These are phyloP conservation scores for Catharus fuscescens DNA, from an alignment of 2,113 vertebrate genomes.

Conservation along the genomic window DNA sequence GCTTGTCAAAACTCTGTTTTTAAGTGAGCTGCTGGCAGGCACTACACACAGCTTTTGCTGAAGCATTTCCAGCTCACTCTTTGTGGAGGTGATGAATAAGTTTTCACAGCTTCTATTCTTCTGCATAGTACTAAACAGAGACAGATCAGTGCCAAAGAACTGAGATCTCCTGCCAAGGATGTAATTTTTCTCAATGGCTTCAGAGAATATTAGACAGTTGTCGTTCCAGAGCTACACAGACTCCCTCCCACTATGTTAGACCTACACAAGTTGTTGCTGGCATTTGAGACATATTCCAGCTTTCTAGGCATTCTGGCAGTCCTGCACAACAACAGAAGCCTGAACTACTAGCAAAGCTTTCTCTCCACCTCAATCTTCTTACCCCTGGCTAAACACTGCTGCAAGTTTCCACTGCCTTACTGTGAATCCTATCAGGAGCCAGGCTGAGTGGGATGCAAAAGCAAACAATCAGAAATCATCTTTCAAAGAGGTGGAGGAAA, in stretches of 20 bases:
- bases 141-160: not conserved
- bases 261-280: not conserved
- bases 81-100: conserved; percentile 18
- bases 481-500: not conserved
- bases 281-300: not conserved
- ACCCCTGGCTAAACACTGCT: not conserved
- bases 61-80: not conserved
- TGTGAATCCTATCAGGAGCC: not conserved
- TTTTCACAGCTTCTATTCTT: conserved; percentile 13
- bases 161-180: conserved; percentile 21
- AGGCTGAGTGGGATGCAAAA: not conserved
- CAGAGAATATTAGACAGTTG: not conserved
- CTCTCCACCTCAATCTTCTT: not conserved
- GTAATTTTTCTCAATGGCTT: conserved; percentile 22
- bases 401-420: not conserved
- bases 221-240: not conserved
- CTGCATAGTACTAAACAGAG: not conserved
- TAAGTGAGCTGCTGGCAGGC: conserved; percentile 23
- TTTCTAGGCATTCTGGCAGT: not conserved
- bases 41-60: not conserved
- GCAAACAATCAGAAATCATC: not conserved
- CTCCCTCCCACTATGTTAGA: not conserved
- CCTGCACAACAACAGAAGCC: not conserved
- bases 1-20: conserved; percentile 31
- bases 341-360: not conserved